Evolutionary conservation across 1,140 invertebrate species (phyloP).

Genomic region (Octopus sinensis): DNA sequence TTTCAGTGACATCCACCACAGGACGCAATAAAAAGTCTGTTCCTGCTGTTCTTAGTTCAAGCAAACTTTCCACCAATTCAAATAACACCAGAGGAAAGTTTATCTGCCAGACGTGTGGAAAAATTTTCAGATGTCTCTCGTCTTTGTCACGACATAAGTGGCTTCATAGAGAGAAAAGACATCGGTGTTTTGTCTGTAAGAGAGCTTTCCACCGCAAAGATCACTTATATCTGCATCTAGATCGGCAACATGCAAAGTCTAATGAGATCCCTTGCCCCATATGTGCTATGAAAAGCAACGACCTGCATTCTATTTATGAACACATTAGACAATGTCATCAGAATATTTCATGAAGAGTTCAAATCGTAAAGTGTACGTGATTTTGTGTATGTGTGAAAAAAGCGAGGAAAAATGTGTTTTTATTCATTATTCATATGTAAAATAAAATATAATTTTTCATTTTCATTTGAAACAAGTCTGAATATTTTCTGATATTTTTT

Average conservation of each 20-base stretch:
- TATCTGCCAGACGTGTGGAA: background rate
- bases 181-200: constrained; percentile 22
- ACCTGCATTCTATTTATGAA: background rate
- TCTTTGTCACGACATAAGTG: constrained; percentile 23
- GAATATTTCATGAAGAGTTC: background rate
- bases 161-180: constrained; percentile 23
- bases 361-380: too few relatives aligned
- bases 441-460: too few relatives aligned
- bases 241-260: constrained; percentile 18
- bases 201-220: constrained; percentile 25
- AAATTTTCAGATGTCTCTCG: constrained; percentile 11
- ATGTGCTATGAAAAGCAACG: background rate
- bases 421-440: too few relatives aligned
- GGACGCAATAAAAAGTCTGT: background rate
- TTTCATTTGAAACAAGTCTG: too few relatives aligned
- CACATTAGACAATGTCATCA: constrained; percentile 9
- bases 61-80: background rate
- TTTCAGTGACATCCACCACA: too few relatives aligned
- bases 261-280: constrained; percentile 11
- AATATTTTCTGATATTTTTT: too few relatives aligned
- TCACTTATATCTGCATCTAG: constrained; percentile 20
- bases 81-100: background rate
- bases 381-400: too few relatives aligned
- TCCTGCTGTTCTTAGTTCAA: background rate
- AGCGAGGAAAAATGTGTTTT: too few relatives aligned